phyloP scores from a whole-genome alignment of 1,140 invertebrate genomes.

The Leguminivora glycinivorella region DNA sequence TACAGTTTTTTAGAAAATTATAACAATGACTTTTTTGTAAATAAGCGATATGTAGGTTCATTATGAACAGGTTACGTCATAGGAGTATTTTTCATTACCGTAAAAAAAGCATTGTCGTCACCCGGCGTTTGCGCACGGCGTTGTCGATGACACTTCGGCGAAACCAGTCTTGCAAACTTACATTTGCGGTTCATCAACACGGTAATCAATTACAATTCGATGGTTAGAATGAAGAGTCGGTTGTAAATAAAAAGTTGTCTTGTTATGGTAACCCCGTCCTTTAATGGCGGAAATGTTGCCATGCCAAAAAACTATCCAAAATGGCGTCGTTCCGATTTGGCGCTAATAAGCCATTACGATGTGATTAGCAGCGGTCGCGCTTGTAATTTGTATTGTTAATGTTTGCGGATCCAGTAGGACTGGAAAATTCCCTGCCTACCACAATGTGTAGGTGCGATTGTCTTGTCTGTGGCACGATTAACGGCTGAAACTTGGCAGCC shows the following conservation, averaged over 20 bases:
- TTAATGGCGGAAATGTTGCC: constrained; percentile 12
- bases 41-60: not conserved
- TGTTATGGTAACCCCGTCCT: not conserved
- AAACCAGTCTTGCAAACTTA: constrained; percentile 9
- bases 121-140: constrained; percentile 6
- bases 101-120: constrained; percentile 20
- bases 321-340: constrained; percentile 15
- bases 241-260: not conserved
- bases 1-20: not conserved
- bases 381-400: constrained; percentile 25
- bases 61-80: not conserved
- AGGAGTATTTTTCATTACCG: not conserved
- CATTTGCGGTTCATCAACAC: not conserved
- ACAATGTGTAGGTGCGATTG: constrained; percentile 13
- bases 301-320: constrained; percentile 14
- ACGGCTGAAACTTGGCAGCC: constrained; percentile 21
- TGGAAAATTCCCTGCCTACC: constrained; percentile 1
- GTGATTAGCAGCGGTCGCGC: constrained; percentile 5
- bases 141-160: constrained; percentile 3
- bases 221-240: not conserved
- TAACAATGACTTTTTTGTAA: not conserved
- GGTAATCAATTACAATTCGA: not conserved
- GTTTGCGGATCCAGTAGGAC: not conserved
- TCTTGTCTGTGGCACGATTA: constrained; percentile 12
- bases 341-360: constrained; percentile 21